These are phyloP conservation scores for Cyrtorhinus lividipennis DNA, from an alignment of 1,140 invertebrate species.

Conservation along the genomic window DNA sequence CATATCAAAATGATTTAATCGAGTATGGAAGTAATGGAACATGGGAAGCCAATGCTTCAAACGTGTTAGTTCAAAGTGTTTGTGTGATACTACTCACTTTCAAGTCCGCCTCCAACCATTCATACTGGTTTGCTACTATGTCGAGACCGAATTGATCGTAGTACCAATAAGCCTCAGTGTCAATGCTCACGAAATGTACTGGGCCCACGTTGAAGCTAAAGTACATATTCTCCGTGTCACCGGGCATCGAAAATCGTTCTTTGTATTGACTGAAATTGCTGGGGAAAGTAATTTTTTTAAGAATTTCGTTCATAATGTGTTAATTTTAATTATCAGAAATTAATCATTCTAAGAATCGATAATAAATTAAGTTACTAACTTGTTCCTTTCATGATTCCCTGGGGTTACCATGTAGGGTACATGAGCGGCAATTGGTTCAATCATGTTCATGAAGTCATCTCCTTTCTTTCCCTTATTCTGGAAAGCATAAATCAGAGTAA, in stretches of 20 bases:
- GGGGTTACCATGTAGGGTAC: conserved; percentile 85
- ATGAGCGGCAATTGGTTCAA: conserved; percentile 69
- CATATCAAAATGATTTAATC: neutral
- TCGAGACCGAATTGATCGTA: conserved; percentile 76
- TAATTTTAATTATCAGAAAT: neutral
- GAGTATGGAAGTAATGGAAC: no score
- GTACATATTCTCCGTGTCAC: conserved; percentile 54
- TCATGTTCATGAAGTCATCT: conserved; percentile 80
- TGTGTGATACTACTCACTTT: conserved; percentile 28
- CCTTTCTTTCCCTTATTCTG: conserved; percentile 39
- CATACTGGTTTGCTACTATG: conserved; percentile 68
- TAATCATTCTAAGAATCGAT: neutral
- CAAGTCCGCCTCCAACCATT: conserved; percentile 78
- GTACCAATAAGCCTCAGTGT: conserved; percentile 82
- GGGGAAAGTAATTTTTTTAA: conserved; percentile 16
- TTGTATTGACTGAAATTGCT: conserved; percentile 82
- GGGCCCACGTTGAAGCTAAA: conserved; percentile 88
- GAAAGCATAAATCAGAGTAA: no score
- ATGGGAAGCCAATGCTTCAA: no score
- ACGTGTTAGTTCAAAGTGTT: no score
- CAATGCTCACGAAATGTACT: conserved; percentile 78
- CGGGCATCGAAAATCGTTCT: conserved; percentile 77
- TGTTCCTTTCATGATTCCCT: conserved; percentile 84
- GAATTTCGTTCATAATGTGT: neutral
- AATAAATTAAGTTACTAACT: conserved; percentile 54